phyloP scores from a whole-genome alignment of 2,888 invertebrate species.

The Axea sp. region DNA sequence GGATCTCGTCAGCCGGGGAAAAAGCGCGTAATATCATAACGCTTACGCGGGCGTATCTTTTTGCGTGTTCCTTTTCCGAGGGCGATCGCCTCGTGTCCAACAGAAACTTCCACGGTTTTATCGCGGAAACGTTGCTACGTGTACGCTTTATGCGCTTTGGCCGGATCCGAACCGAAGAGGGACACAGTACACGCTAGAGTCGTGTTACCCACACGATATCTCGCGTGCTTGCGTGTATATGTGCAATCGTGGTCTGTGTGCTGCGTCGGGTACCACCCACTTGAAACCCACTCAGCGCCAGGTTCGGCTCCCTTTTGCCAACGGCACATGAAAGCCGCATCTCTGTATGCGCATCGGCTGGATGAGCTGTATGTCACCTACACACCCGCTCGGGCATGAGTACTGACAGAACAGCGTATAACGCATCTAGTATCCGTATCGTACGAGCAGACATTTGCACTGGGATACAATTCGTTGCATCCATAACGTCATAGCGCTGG shows the following conservation, averaged over 20 bases:
- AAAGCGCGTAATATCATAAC: conserved; percentile 45
- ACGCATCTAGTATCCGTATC: conserved; percentile 54
- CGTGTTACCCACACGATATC: conserved; percentile 59
- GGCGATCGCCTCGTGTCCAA: conserved; percentile 25
- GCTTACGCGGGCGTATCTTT: conserved; percentile 27
- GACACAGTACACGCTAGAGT: conserved; percentile 58
- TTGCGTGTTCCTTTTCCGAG: conserved; percentile 32
- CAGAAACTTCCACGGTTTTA: conserved; percentile 51
- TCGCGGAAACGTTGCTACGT: conserved; percentile 65
- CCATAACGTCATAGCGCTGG: conserved; percentile 45
- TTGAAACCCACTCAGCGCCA: conserved; percentile 61
- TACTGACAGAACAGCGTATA: conserved; percentile 35
- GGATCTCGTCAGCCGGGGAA: conserved; percentile 32
- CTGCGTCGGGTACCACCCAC: conserved; percentile 61
- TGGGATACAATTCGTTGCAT: conserved; percentile 50
- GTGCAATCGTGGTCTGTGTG: conserved; percentile 45
- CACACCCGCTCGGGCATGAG: conserved; percentile 34
- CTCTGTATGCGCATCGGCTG: conserved; percentile 57
- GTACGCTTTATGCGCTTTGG: conserved; percentile 66
- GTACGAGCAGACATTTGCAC: conserved; percentile 53
- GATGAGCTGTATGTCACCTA: conserved; percentile 52
- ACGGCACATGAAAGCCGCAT: conserved; percentile 61
- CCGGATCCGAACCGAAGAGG: conserved; percentile 62
- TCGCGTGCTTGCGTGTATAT: conserved; percentile 43
- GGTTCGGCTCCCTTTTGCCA: conserved; percentile 63